These are phyloP conservation scores for Actenoides hombroni DNA, from an alignment of 2,113 vertebrate species.

Conservation along the genomic window DNA sequence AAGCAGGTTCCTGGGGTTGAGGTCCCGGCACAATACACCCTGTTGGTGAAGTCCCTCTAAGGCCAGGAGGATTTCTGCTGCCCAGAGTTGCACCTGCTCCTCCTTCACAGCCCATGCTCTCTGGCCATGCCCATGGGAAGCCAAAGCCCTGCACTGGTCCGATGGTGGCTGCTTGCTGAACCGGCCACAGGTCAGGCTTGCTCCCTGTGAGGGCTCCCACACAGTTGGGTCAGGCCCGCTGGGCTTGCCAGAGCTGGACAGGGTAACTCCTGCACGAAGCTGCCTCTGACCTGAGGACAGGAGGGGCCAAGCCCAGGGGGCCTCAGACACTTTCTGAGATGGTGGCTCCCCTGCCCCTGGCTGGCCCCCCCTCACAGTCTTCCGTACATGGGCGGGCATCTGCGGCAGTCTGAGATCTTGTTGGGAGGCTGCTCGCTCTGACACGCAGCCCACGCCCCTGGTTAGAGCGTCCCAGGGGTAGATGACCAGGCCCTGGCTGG, in stretches of 20 bases:
- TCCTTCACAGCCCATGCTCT: constrained; percentile 80
- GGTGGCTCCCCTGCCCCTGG: background rate
- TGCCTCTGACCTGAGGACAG: background rate
- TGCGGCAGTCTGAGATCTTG: background rate
- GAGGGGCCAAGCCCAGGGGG: background rate
- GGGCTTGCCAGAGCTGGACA: background rate
- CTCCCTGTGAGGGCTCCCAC: rapidly evolving
- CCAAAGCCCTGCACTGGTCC: background rate
- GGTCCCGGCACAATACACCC: constrained; percentile 92
- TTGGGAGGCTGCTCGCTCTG: background rate
- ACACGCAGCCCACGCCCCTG: rapidly evolving
- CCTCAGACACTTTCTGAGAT: background rate
- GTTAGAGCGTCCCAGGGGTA: background rate
- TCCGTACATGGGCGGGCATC: rapidly evolving
- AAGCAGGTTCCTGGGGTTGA: constrained; percentile 95
- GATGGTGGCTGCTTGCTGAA: background rate
- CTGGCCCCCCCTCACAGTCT: background rate
- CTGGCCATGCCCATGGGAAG: background rate
- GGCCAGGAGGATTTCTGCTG: constrained; percentile 89
- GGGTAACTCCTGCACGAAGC: background rate
- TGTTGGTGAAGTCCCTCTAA: constrained; percentile 94
- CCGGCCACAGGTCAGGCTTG: background rate
- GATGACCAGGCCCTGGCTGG: background rate
- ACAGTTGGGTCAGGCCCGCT: background rate
- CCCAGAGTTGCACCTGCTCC: constrained; percentile 87